Percentiles rank a stretch among this genome's conserved stretches.
phyloP scores from a whole-genome alignment of 2,888 invertebrate genomes.

The Chironomus tentans region DNA sequence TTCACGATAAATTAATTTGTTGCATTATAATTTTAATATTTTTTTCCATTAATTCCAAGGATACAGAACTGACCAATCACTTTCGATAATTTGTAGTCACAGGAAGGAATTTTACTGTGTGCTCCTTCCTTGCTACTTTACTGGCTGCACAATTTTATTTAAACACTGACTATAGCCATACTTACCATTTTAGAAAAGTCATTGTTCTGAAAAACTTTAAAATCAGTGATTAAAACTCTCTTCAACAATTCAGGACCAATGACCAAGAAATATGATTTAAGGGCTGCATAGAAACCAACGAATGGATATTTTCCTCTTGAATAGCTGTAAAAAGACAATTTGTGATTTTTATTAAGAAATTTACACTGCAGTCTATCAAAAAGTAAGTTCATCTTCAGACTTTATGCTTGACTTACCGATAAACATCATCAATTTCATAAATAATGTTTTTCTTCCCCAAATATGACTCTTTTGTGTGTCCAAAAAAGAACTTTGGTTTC shows the following conservation, averaged over 20 bases:
- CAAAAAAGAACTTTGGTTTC: background rate
- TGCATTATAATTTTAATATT: no score
- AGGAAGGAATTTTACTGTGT: no score
- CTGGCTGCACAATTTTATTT: no score
- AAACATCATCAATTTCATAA: constrained; percentile 16
- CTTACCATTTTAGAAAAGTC: constrained; percentile 19
- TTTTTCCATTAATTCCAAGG: no score
- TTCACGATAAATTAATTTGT: no score
- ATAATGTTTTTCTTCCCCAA: background rate
- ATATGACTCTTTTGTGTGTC: background rate
- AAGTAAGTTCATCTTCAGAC: background rate
- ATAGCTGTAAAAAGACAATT: constrained; percentile 33
- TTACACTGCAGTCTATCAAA: no score
- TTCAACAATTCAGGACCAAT: constrained; percentile 38
- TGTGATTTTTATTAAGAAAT: no score
- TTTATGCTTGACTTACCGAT: background rate
- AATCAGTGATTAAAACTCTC: constrained; percentile 41
- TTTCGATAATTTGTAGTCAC: no score
- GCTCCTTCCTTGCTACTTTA: no score
- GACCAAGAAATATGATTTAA: constrained; percentile 37
- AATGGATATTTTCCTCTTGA: constrained; percentile 33
- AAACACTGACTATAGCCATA: background rate
- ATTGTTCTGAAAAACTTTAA: constrained; percentile 38
- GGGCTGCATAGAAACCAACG: constrained; percentile 40
- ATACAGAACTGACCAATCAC: no score